Evolutionary conservation across 37 sponge, comb jelly and placozoan species (phyloP).

Genomic region (Bolinopsis microptera): DNA sequence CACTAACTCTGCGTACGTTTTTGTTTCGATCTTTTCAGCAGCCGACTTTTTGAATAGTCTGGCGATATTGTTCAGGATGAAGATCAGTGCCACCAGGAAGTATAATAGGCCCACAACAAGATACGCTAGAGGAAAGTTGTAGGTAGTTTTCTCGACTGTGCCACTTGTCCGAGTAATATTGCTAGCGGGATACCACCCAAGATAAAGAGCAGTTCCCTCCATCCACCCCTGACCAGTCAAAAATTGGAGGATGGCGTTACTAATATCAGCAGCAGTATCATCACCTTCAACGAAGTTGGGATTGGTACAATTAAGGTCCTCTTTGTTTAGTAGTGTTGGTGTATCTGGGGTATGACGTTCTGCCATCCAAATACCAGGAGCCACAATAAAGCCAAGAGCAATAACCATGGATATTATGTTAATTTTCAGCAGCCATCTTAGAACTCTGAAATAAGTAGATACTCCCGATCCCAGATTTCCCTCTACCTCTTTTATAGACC

Average conservation of each 20-base stretch:
- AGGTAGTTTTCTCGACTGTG: neutral
- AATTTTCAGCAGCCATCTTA: slow-evolving; percentile 20
- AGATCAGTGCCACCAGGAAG: neutral
- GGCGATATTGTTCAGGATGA: neutral
- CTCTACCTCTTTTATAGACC: neutral
- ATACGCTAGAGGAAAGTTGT: slow-evolving; percentile 18
- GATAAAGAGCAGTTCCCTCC: neutral
- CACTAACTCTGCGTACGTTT: neutral
- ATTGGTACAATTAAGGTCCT: neutral
- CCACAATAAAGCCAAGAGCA: neutral
- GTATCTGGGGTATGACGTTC: neutral
- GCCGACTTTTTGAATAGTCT: slow-evolving; percentile 9
- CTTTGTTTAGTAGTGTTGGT: neutral
- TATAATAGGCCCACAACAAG: neutral
- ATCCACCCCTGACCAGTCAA: slow-evolving; percentile 21
- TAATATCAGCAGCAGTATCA: neutral
- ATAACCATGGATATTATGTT: neutral
- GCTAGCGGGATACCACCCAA: neutral
- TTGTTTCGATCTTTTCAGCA: neutral
- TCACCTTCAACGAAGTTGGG: neutral
- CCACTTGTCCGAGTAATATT: neutral
- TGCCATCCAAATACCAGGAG: neutral
- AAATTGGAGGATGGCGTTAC: neutral
- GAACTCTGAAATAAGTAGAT: slow-evolving; percentile 20
- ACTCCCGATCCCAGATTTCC: slow-evolving; percentile 18